A percentile compares a stretch with the other conserved stretches of the same genome.
These are phyloP conservation scores for Pleuronectes platessa DNA, from an alignment of 2,113 vertebrate genomes.

Conservation along the genomic window DNA sequence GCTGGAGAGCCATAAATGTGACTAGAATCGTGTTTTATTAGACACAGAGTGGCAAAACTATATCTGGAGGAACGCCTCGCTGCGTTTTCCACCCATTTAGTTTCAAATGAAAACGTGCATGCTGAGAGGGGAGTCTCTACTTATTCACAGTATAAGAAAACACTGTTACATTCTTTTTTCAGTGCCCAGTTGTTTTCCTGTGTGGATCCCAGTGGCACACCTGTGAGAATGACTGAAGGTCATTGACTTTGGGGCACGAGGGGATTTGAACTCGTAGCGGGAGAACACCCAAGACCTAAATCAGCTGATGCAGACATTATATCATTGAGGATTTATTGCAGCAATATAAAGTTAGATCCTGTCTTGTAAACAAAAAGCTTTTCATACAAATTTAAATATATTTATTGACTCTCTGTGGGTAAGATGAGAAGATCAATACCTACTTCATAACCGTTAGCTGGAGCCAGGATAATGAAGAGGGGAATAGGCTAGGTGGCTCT, in stretches of 20 bases:
- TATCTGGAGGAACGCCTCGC: constrained; percentile 45
- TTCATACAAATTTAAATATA: neutral
- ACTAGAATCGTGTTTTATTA: constrained; percentile 56
- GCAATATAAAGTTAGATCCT: neutral
- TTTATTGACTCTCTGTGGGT: neutral
- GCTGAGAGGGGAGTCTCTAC: constrained; percentile 30
- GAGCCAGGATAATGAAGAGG: no score
- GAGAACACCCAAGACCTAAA: constrained; percentile 8
- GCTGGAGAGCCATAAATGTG: constrained; percentile 59
- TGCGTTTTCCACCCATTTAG: constrained; percentile 45
- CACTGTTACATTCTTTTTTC: constrained; percentile 4
- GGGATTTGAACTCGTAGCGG: neutral
- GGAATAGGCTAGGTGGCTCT: no score
- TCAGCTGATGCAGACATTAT: constrained; percentile 15
- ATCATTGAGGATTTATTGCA: constrained; percentile 3
- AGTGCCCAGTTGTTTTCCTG: constrained; percentile 21
- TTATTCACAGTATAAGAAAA: constrained; percentile 9
- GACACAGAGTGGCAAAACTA: constrained; percentile 39
- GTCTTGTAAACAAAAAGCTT: neutral
- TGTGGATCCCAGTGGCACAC: constrained; percentile 27
- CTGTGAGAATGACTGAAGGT: constrained; percentile 7
- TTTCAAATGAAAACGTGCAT: constrained; percentile 43
- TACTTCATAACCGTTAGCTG: neutral
- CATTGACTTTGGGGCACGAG: neutral
- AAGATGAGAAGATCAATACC: neutral